phyloP scores from a whole-genome alignment of 2,888 invertebrate species.

The Steinernema carpocapsae region DNA sequence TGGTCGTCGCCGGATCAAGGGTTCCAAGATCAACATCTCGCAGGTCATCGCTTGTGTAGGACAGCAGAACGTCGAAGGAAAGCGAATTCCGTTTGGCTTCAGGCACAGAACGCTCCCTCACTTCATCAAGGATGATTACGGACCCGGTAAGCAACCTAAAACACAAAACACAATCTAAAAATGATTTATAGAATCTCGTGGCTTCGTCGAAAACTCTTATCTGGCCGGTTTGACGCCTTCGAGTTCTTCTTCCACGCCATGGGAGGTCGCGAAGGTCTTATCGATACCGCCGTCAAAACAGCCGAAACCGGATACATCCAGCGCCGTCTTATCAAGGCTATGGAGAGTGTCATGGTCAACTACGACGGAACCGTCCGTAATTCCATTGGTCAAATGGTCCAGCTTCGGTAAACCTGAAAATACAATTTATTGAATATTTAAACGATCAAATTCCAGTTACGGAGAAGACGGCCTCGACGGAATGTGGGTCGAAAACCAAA shows the following conservation, averaged over 20 bases:
- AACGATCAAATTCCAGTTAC: slow-evolving; percentile 64
- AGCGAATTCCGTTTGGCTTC: slow-evolving; percentile 99
- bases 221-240: slow-evolving; percentile 97
- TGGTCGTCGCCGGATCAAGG: slow-evolving; percentile 99
- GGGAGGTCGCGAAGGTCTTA: slow-evolving; percentile 99
- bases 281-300: slow-evolving; percentile 99
- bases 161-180: too few relatives aligned
- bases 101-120: slow-evolving; percentile 96
- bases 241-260: slow-evolving; percentile 99
- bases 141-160: slow-evolving; percentile 86
- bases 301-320: slow-evolving; percentile 99
- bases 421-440: slow-evolving; percentile 70
- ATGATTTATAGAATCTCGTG: slow-evolving; percentile 70
- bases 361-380: slow-evolving; percentile 88
- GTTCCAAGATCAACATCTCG: slow-evolving; percentile 99
- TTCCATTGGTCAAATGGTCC: slow-evolving; percentile 69
- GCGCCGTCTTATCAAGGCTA: slow-evolving; percentile 98
- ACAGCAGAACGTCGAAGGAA: slow-evolving; percentile 99
- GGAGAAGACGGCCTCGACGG: slow-evolving; percentile 93
- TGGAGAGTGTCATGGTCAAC: slow-evolving; percentile 93
- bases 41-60: slow-evolving; percentile 99
- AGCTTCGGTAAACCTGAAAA: slow-evolving; percentile 78
- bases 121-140: slow-evolving; percentile 99
- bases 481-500: slow-evolving; percentile 68
- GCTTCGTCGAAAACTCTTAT: slow-evolving; percentile 99